phyloP scores from a whole-genome alignment of 2,113 vertebrate species.

The Amphiprion ocellaris region DNA sequence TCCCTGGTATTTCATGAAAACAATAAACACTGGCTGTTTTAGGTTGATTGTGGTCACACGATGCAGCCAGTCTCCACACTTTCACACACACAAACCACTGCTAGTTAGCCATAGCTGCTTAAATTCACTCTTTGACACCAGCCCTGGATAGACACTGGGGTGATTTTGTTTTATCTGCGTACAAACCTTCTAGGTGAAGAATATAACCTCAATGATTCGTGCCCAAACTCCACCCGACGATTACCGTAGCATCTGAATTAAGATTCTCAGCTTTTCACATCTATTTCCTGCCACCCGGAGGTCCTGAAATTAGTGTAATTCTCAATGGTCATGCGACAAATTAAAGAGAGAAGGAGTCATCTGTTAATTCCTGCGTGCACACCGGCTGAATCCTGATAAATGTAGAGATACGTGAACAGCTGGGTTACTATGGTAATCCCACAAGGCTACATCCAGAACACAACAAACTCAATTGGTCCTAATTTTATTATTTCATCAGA shows the following conservation, averaged over 20 bases:
- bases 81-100: constrained; percentile 11
- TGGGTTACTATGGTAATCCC: constrained; percentile 66
- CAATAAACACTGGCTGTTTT: constrained; percentile 64
- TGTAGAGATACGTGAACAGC: constrained; percentile 64
- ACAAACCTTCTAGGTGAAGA: background rate
- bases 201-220: constrained; percentile 7
- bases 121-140: background rate
- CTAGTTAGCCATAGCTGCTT: background rate
- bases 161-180: background rate
- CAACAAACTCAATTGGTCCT: constrained; percentile 78
- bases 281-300: constrained; percentile 13
- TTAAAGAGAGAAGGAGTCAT: constrained; percentile 78
- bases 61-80: constrained; percentile 23
- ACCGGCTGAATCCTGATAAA: constrained; percentile 62
- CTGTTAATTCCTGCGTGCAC: constrained; percentile 72
- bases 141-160: background rate
- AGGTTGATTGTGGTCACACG: constrained; percentile 36
- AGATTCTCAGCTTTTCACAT: constrained; percentile 21
- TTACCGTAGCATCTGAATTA: constrained; percentile 11
- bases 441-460: constrained; percentile 57
- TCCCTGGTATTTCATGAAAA: constrained; percentile 60
- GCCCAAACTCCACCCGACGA: background rate
- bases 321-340: constrained; percentile 79
- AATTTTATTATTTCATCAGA: constrained; percentile 77
- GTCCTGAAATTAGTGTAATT: constrained; percentile 76